phyloP scores from a whole-genome alignment of 2,888 invertebrate genomes.

The Kryphioiulus occultus region DNA sequence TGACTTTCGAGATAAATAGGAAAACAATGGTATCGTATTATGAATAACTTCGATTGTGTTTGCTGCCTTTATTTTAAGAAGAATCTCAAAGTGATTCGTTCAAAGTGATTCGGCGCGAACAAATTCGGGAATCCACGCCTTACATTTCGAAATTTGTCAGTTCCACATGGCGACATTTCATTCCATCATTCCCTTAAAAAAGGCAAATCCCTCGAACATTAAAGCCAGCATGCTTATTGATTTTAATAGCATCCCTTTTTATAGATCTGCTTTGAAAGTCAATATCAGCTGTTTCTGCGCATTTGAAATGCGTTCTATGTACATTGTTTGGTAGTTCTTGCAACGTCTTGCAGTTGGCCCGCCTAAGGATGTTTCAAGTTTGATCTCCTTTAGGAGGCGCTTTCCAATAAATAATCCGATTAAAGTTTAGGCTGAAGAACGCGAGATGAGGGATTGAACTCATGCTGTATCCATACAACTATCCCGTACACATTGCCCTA shows the following conservation, averaged over 20 bases:
- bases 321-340: neutral
- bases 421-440: neutral
- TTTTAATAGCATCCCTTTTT: neutral
- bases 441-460: conserved; percentile 27
- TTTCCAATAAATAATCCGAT: conserved; percentile 39
- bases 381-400: conserved; percentile 19
- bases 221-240: neutral
- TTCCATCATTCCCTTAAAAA: neutral
- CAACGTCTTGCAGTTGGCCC: neutral
- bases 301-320: neutral
- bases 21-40: neutral
- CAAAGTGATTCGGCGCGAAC: neutral
- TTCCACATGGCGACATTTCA: neutral
- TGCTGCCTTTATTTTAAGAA: no score
- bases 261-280: neutral
- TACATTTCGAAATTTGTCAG: neutral
- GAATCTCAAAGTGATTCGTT: neutral
- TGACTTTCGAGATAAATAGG: neutral
- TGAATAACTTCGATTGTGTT: neutral
- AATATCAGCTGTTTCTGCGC: neutral
- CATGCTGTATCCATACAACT: neutral
- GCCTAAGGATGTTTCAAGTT: neutral
- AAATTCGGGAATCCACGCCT: neutral
- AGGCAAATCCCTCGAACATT: neutral
- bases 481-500: neutral